These are phyloP conservation scores for Telmatherina bonti DNA, from an alignment of 2,797 vertebrate species.

Conservation along the genomic window DNA sequence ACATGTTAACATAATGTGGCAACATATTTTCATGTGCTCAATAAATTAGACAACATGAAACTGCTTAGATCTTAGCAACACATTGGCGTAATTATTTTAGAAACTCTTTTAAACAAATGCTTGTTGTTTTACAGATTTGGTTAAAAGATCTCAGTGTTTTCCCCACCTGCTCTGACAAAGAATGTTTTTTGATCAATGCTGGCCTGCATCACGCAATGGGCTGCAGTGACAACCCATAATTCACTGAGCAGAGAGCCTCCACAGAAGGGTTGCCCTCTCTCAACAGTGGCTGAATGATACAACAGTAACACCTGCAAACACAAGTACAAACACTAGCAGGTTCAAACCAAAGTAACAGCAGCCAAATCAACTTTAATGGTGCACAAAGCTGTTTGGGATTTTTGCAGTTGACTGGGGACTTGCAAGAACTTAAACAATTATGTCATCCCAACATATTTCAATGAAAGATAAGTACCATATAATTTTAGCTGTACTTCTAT, in stretches of 20 bases:
- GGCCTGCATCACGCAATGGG: constrained; percentile 83
- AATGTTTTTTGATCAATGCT: not conserved
- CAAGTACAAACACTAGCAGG: constrained; percentile 1
- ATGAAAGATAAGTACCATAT: not conserved
- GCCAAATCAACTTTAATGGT: not conserved
- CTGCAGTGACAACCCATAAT: constrained; percentile 92
- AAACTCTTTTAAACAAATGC: not conserved
- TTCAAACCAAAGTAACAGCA: not conserved
- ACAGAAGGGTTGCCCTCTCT: constrained; percentile 79
- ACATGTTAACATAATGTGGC: constrained; percentile 1
- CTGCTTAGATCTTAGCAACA: too few species aligned
- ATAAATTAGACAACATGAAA: too few species aligned
- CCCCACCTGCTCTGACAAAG: constrained; percentile 79
- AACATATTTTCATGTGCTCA: too few species aligned
- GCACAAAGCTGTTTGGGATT: too few species aligned
- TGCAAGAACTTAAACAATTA: not conserved
- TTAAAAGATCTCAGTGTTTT: not conserved
- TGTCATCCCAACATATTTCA: not conserved
- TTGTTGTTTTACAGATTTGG: not conserved
- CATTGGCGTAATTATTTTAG: not conserved
- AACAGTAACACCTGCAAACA: constrained; percentile 85
- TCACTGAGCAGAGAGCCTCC: constrained; percentile 91
- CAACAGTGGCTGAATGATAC: not conserved
- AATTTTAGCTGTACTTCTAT: not conserved
- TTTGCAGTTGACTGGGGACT: too few species aligned